Evolutionary conservation across 2,888 invertebrate species (phyloP), one percentile per base, ranked within the genome.

Genomic region (Buathra laborator): DNA sequence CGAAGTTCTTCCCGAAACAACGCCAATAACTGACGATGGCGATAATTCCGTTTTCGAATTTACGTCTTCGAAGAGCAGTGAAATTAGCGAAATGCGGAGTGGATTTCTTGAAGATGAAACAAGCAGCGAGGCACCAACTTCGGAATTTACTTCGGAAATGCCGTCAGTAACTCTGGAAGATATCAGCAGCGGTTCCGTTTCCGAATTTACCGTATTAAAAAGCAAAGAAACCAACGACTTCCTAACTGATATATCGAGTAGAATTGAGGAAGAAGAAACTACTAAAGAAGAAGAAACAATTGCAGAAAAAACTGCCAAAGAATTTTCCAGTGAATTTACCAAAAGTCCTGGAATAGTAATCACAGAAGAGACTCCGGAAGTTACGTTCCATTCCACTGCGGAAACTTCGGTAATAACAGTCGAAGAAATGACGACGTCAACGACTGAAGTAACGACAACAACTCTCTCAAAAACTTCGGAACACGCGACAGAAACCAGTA

Each of bases 401-500:
- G 29, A 59, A 10, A 59, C 59, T 14, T 59, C 59, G 14, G 29
- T 59, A 2, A 59, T 59, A 59, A 62, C 74, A n/a, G 32, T 59
- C 10, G n/a, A 32, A 32, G 29, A 74, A 16, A 16, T 74, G 0
- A 74, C 74, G 10, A 9, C 12, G 10, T 14, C 43, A 3, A 66
- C 66, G 16, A 68, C 74, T 5, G 75, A 62, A 53, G 10, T 12
- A 44, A 64, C 51, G 14, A 59, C 44, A 9, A n/a, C 16, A 2
- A 59, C 32, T 29, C 29, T 14, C 24, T 59, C 59, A 59, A 59
- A 32, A 14, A 59, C 59, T 10, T 3, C 43, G 2, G 32, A 72
- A 64, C 48, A 48, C 24, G 19, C 46, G 37, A 64, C 64, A 3
- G 64, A 32, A 16, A 32, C 32, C 12, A 59, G 59, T 24, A 14